Conservation (phyloP, 2,888 invertebrate species). For the Cryptus armator region DNA sequence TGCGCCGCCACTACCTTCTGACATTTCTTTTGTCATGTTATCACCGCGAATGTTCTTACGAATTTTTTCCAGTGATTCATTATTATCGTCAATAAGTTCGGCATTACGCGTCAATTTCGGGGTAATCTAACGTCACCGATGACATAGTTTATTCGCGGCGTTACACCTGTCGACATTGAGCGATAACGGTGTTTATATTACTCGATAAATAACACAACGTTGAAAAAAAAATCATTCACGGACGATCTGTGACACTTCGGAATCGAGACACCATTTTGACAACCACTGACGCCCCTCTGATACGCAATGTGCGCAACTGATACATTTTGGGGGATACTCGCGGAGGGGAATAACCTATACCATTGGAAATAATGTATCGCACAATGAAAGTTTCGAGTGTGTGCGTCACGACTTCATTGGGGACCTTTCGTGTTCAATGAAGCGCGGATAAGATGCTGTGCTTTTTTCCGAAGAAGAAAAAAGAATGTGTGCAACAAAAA, state of each 20-base stretch:
- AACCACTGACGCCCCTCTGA: conserved; percentile 31
- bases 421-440: too few relatives aligned
- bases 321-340: background rate
- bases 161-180: background rate
- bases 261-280: conserved; percentile 24
- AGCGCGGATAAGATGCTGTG: too few relatives aligned
- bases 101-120: conserved; percentile 35
- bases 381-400: too few relatives aligned
- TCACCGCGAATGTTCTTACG: conserved; percentile 33
- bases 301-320: background rate
- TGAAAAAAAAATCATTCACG: conserved; percentile 2
- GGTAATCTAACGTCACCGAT: conserved; percentile 4
- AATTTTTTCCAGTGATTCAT: conserved; percentile 43
- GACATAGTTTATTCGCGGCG: background rate
- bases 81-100: conserved; percentile 25
- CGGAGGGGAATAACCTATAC: conserved; percentile 22
- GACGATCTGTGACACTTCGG: conserved; percentile 17
- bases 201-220: too few relatives aligned
- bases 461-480: too few relatives aligned
- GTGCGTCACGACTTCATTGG: too few relatives aligned
- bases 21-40: conserved; percentile 66
- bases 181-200: background rate
- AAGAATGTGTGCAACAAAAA: too few relatives aligned
- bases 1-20: conserved; percentile 42
- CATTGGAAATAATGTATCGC: too few relatives aligned